Base-by-base conservation (phyloP, 1,140 invertebrate genomes). In the Drosophila busckii region DNA sequence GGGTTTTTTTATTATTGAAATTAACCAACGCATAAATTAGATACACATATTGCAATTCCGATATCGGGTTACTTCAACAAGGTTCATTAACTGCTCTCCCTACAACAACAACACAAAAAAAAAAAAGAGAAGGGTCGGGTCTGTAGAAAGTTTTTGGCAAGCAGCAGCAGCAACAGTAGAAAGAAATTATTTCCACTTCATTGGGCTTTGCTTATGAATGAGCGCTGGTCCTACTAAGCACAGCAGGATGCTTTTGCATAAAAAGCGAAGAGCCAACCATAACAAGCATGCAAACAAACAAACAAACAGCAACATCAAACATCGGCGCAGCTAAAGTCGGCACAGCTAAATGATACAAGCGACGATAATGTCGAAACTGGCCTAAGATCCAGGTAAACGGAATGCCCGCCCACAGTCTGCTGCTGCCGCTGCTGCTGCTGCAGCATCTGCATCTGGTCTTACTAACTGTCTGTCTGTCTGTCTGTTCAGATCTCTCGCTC, bases 1-100 rank as follows among this genome's bases (percentile, higher is more conserved):
- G 73, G 73, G 63, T 52, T 67, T 73, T 55, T 49, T 69, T 75
- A 67, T 82, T 64, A 73, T 73, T 65, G 50, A 54, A 50, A 78
- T 80, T 62, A 76, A 78, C 76, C 70, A 70, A 66, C 58, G 73
- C 75, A 80, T 80, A 80, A 80, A 80, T 80, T 80, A 80, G 63
- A 78, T 73, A 73, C 41, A 61, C 41, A 55, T 73, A 82, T 80
- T 80, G 73, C 73, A 80, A 65, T 82, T 67, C 17, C 68, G 54
- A 65, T 80, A 80, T 80, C 73, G 68, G 68, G 64, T 80, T 82
- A 80, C 73, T 80, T 73, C 54, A 71, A 67, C 73, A 54, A 60
- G 70, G 73, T 82, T 80, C 75, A 68, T 78, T 78, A 78, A 78
- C 58, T 61, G 50, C 41, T 40, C 38, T 20, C 46, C 22, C 22